Percentiles rank a stretch among this genome's conserved stretches.
Conservation (phyloP, 2,797 vertebrate genomes). For the Sebastiscus tertius region DNA sequence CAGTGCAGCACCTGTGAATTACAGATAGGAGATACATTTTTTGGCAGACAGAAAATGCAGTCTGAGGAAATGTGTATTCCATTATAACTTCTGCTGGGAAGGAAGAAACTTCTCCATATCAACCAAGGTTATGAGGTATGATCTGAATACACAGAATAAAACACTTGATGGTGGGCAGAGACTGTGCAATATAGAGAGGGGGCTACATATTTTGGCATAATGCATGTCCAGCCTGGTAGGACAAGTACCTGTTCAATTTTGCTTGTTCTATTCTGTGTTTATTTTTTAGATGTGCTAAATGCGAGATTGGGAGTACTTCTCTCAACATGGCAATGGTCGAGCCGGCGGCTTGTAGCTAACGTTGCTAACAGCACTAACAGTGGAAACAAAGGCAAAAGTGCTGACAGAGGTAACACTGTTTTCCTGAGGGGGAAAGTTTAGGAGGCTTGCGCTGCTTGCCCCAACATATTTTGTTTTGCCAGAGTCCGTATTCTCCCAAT, state of each 20-base stretch:
- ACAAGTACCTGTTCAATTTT: neutral
- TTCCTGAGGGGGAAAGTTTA: neutral
- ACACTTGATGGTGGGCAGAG: neutral
- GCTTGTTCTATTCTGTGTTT: neutral
- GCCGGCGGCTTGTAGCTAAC: too few species aligned
- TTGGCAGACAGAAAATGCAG: neutral
- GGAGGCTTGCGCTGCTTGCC: neutral
- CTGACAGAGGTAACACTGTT: too few species aligned
- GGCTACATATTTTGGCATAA: neutral
- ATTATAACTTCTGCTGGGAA: neutral
- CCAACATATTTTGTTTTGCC: neutral
- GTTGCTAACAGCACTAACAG: too few species aligned
- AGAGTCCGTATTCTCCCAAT: neutral
- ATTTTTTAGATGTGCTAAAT: too few species aligned
- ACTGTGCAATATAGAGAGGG: neutral
- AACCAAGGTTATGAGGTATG: neutral
- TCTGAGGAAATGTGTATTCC: neutral
- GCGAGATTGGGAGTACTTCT: too few species aligned
- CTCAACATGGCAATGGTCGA: too few species aligned
- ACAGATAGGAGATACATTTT: neutral
- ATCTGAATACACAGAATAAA: neutral
- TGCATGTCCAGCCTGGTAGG: neutral
- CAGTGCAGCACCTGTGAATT: neutral
- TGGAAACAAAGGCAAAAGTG: too few species aligned
- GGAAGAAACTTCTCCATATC: neutral